Percentiles rank a stretch among this genome's conserved stretches.
Evolutionary conservation across 2,113 vertebrate species (phyloP).

Genomic region (Nestor notabilis): DNA sequence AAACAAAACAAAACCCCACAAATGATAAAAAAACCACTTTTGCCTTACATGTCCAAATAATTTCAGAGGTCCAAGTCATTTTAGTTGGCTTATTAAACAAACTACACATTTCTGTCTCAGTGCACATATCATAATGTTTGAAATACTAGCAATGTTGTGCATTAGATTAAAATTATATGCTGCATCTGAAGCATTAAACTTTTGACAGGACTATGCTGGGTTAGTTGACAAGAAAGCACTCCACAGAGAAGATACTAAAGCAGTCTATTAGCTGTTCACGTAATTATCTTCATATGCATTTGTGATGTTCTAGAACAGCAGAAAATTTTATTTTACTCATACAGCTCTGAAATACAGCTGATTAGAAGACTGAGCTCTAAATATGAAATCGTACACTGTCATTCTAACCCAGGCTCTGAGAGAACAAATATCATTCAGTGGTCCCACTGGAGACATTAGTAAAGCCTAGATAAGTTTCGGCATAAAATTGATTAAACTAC

Average conservation of each 20-base stretch:
- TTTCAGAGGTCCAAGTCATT: background rate
- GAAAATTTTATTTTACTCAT: background rate
- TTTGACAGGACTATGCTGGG: background rate
- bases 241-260: background rate
- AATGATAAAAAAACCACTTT: background rate
- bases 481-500: background rate
- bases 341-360: background rate
- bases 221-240: background rate
- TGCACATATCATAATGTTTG: background rate
- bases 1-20: background rate
- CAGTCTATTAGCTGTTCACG: background rate
- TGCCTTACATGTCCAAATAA: background rate
- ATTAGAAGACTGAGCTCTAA: background rate
- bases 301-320: background rate
- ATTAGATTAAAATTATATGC: background rate
- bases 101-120: background rate
- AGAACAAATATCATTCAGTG: background rate
- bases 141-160: background rate
- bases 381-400: background rate
- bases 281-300: slow-evolving; percentile 1
- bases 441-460: background rate
- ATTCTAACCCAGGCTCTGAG: background rate
- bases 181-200: background rate
- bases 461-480: background rate
- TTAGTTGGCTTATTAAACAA: background rate